These are phyloP conservation scores for Acleris laterana DNA, from an alignment of 2,888 invertebrate species.

Conservation along the genomic window DNA sequence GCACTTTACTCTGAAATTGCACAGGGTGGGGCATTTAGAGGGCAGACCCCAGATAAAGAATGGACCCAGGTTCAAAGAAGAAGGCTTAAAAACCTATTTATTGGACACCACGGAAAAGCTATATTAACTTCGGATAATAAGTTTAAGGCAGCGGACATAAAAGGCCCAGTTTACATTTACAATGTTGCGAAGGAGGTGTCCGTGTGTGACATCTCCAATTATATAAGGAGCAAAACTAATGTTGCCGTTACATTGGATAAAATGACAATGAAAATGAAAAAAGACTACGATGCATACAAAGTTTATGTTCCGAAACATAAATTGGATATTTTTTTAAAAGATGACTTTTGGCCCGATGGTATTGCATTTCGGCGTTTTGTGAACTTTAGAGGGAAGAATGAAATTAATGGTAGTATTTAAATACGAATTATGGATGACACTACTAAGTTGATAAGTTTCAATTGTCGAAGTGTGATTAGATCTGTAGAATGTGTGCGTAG, in stretches of 20 bases:
- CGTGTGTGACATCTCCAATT: neutral
- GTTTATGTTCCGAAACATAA: too few species aligned
- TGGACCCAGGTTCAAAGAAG: neutral
- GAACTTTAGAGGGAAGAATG: neutral
- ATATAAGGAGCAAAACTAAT: neutral
- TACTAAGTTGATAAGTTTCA: too few species aligned
- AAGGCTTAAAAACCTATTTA: conserved; percentile 7
- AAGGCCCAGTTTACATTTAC: neutral
- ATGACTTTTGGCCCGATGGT: too few species aligned
- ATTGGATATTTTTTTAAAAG: too few species aligned
- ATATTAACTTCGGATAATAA: too few species aligned
- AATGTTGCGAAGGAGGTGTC: neutral
- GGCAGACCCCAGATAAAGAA: neutral
- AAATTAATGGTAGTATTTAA: too few species aligned
- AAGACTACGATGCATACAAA: neutral
- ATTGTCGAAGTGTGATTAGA: too few species aligned
- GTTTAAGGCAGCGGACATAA: too few species aligned
- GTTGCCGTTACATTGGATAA: neutral
- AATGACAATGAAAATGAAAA: neutral
- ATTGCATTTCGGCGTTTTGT: too few species aligned
- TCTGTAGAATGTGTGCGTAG: neutral
- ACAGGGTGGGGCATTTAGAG: conserved; percentile 7
- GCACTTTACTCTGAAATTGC: conserved; percentile 8
- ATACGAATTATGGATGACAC: too few species aligned
- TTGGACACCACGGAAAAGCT: conserved; percentile 4